Conservation (phyloP, 1,140 invertebrate species). For the Microplitis mediator region DNA sequence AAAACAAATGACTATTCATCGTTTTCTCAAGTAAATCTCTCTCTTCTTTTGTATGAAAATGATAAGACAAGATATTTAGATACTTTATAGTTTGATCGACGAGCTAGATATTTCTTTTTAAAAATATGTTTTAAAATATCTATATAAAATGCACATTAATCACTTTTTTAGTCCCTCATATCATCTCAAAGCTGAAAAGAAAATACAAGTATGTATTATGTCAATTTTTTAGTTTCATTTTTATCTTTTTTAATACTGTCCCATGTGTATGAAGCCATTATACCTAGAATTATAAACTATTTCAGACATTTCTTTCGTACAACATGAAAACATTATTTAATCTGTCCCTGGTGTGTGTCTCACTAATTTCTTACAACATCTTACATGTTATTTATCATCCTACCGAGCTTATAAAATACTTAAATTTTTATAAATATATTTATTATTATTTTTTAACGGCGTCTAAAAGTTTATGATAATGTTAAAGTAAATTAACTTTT, state of each 20-base stretch:
- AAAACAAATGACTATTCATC: conserved; percentile 1
- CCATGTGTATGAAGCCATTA: too few relatives aligned
- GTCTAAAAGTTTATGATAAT: too few relatives aligned
- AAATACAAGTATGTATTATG: too few relatives aligned
- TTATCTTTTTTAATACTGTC: too few relatives aligned
- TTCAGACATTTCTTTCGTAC: too few relatives aligned
- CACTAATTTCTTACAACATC: neutral
- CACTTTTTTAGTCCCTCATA: too few relatives aligned
- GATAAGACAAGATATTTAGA: conserved; percentile 7
- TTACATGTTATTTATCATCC: neutral
- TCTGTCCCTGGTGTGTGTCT: conserved; percentile 1
- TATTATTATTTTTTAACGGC: neutral
- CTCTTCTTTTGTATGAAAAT: neutral
- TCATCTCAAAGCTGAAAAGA: too few relatives aligned
- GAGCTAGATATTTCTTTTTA: neutral
- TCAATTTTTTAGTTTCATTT: too few relatives aligned
- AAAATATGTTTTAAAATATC: neutral
- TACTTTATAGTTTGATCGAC: neutral
- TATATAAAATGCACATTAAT: neutral
- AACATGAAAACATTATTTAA: neutral
- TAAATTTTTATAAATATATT: neutral
- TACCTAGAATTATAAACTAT: too few relatives aligned
- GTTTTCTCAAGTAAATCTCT: neutral
- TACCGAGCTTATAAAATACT: too few relatives aligned
- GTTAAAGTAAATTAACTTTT: neutral